phyloP scores from a whole-genome alignment of 2,888 invertebrate genomes.

The Cheilosia grossa region DNA sequence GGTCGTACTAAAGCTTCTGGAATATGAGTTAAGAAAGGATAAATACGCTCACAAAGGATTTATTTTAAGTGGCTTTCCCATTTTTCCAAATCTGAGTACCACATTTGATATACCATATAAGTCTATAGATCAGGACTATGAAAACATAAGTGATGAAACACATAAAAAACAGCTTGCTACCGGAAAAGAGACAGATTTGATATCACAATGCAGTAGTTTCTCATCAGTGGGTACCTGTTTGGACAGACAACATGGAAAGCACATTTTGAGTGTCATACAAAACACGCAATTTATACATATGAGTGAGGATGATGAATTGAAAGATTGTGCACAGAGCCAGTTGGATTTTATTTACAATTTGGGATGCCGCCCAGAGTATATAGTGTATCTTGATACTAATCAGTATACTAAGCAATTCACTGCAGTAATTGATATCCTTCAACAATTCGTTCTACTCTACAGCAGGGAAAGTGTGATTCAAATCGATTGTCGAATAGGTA shows the following conservation, averaged over 20 bases:
- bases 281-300: background rate
- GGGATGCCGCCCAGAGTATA: conserved; percentile 23
- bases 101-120: background rate
- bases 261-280: background rate
- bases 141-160: background rate
- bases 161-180: background rate
- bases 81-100: conserved; percentile 83
- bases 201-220: background rate
- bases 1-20: conserved; percentile 84
- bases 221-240: background rate
- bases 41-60: conserved; percentile 86
- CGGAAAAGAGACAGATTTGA: background rate
- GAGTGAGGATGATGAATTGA: background rate
- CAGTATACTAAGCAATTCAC: conserved; percentile 6
- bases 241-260: background rate
- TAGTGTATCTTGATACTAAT: conserved; percentile 35
- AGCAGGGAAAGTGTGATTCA: conserved; percentile 37
- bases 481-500: conserved; percentile 41
- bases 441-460: conserved; percentile 37
- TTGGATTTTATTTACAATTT: conserved; percentile 36
- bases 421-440: conserved; percentile 15
- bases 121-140: background rate
- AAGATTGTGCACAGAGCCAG: conserved; percentile 25
- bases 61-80: conserved; percentile 87
- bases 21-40: conserved; percentile 84